Evolutionary conservation across 2,888 invertebrate genomes (phyloP).

Genomic region (Anaspis maculata): DNA sequence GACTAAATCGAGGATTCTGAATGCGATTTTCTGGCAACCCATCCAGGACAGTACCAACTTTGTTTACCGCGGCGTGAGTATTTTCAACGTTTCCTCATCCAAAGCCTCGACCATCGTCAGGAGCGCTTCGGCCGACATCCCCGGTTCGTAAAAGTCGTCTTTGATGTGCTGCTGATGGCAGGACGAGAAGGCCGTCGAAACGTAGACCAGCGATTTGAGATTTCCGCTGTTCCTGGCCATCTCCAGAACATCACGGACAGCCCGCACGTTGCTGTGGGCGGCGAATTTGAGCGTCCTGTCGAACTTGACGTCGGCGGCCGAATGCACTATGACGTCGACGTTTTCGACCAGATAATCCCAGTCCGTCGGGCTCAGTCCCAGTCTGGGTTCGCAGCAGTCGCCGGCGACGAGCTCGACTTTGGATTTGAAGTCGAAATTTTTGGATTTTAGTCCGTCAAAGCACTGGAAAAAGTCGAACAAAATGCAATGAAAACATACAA

Average conservation of each 20-base stretch:
- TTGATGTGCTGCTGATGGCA: slow-evolving; percentile 1
- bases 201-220: slow-evolving; percentile 3
- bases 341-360: background rate
- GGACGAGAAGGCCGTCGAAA: slow-evolving; percentile 5
- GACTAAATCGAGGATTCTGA: background rate
- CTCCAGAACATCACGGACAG: background rate
- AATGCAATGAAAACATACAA: too few relatives aligned
- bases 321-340: background rate
- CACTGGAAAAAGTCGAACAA: background rate
- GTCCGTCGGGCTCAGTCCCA: background rate
- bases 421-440: background rate
- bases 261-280: background rate
- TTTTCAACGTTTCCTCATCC: background rate
- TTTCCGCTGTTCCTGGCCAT: slow-evolving; percentile 1
- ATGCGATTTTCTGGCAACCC: background rate
- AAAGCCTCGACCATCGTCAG: background rate
- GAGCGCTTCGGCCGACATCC: slow-evolving; percentile 1
- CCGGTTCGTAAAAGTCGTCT: slow-evolving; percentile 4
- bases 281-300: background rate
- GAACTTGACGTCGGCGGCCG: slow-evolving; percentile 1
- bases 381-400: background rate
- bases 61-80: background rate
- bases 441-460: background rate
- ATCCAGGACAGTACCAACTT: background rate
- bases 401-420: background rate